Base-by-base conservation (phyloP, 2,797 vertebrate genomes). In the Hipposideros larvatus region DNA sequence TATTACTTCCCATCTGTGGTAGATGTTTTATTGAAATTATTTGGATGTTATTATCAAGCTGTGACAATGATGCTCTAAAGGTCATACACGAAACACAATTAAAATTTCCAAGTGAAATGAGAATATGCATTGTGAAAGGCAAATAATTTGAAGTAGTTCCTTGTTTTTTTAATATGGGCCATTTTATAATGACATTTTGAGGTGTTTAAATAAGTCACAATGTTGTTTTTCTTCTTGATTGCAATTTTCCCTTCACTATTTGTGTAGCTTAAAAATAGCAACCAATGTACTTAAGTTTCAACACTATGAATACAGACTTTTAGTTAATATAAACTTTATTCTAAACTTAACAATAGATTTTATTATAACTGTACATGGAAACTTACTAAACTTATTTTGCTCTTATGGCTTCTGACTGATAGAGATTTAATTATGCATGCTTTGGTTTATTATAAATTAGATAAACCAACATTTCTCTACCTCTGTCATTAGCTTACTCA, bases 41-140 rank as follows among this genome's bases (percentile, higher is more conserved):
- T 90, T 95, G 96, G 88, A 98, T 98, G 89, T 97, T 98, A 96
- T 22, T 96, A 96, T 22, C 97, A 97, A 97, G 94, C 97, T 98
- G 96, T 97, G 94, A 98, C 96, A 97, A 97, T 96, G 92, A 97
- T 96, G 71, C 95, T 97, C 59, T 98, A 98, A 98, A 98, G 97
- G 96, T 98, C 97, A 97, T 63, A 97, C 18, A 41, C 79, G 97
- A 97, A 98, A 98, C 94, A 96, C 43, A 95, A 97, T 98, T 97
- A 92, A 96, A 96, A 96, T 98, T 97, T 95, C 77, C 73, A 97
- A 95, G 93, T 95, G 83, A 93, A 97, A 94, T 93, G 96, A 96
- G 96, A 97, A 87, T 94, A 74, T 97, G 94, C 95, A 89, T 87
- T 91, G 91, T 93, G 91, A 97, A 98, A 95, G 82, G 90, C 97